A percentile compares a stretch with the other conserved stretches of the same genome.
phyloP scores from a whole-genome alignment of 2,797 vertebrate genomes.

The Momotus momota region DNA sequence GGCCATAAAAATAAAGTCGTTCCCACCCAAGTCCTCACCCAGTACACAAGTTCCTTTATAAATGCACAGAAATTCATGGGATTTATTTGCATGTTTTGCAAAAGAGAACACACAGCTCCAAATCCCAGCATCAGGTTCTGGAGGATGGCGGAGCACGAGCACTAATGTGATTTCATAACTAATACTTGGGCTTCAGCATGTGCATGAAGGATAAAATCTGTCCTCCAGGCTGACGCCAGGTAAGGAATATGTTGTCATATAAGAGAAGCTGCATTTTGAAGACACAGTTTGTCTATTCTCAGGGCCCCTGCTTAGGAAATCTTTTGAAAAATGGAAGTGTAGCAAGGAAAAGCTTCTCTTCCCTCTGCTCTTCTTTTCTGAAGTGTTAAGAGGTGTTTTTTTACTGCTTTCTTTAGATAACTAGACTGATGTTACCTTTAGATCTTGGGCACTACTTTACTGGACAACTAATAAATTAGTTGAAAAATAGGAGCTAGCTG shows the following conservation, averaged over 20 bases:
- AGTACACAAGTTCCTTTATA: not conserved
- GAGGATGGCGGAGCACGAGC: not conserved
- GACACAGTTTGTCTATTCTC: not conserved
- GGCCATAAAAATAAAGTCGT: accelerated
- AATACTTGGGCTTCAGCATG: not conserved
- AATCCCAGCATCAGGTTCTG: too few relatives aligned
- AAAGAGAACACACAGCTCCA: not conserved
- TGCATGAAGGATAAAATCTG: not conserved
- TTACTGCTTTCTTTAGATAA: not conserved
- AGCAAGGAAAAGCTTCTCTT: not conserved
- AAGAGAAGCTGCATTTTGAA: not conserved
- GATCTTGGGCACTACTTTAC: not conserved
- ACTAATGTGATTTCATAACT: not conserved
- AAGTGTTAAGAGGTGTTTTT: not conserved
- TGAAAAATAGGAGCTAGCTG: constrained; percentile 18
- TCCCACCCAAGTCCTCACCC: not conserved
- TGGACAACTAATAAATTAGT: constrained; percentile 45
- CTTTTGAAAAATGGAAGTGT: not conserved
- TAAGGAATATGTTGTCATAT: not conserved
- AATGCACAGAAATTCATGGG: not conserved
- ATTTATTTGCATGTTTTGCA: not conserved
- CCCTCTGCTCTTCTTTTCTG: not conserved
- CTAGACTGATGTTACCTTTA: not conserved
- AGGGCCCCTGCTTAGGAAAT: not conserved
- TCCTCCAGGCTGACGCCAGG: accelerated